phyloP scores from a whole-genome alignment of 2,888 invertebrate species.

The Orgyia antiqua region DNA sequence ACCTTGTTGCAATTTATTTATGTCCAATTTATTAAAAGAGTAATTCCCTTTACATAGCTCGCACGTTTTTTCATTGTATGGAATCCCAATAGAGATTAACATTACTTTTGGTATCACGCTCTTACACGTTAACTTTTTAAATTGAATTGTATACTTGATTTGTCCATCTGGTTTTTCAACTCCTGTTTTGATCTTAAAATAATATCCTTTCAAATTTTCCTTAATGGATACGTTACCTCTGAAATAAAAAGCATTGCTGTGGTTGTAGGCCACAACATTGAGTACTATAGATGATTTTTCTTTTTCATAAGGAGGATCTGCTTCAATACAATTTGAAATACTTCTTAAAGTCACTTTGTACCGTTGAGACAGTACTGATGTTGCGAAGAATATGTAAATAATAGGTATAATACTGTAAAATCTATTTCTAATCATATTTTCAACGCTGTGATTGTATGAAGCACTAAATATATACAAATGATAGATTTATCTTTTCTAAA shows the following conservation, averaged over 20 bases:
- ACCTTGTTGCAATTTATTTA: conserved; percentile 26
- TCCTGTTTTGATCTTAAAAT: conserved; percentile 26
- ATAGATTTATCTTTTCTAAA: too few relatives aligned
- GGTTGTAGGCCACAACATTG: conserved; percentile 16
- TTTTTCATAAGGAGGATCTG: conserved; percentile 26
- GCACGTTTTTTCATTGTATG: conserved; percentile 27
- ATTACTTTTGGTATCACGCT: conserved; percentile 28
- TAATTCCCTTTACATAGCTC: conserved; percentile 29
- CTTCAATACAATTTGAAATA: conserved; percentile 19
- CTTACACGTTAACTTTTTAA: conserved; percentile 28
- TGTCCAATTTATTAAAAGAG: conserved; percentile 26
- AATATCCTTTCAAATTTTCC: conserved; percentile 24
- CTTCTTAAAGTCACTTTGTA: conserved; percentile 20
- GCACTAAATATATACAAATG: too few relatives aligned
- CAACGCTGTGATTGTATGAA: too few relatives aligned
- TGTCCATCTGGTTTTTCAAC: conserved; percentile 14
- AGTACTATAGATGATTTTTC: conserved; percentile 9
- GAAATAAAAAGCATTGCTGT: conserved; percentile 21
- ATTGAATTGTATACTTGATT: conserved; percentile 19
- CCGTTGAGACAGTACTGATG: conserved; percentile 6
- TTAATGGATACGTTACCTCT: conserved; percentile 28
- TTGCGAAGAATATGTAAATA: conserved; percentile 3
- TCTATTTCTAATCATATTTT: conserved; percentile 9
- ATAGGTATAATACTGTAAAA: conserved; percentile 3
- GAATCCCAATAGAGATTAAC: conserved; percentile 19